A percentile compares a stretch with the other conserved stretches of the same genome.
Evolutionary conservation across 2,888 invertebrate genomes (phyloP).

Genomic region (Marronus borbonicus): DNA sequence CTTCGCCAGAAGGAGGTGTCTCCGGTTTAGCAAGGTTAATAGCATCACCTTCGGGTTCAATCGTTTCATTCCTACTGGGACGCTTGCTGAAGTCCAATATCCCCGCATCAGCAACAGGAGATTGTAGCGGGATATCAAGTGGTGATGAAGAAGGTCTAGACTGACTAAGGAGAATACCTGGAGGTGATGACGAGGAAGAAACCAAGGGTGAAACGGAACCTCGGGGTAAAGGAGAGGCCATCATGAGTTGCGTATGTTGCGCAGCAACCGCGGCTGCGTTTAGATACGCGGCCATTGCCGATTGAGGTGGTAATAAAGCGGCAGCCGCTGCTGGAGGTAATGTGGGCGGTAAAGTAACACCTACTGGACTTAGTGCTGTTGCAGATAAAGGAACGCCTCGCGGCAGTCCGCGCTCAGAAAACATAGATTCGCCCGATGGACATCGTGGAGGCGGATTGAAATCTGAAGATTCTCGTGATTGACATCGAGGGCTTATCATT

Average conservation of each 20-base stretch:
- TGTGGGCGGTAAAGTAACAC: conserved; percentile 78
- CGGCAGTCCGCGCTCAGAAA: conserved; percentile 75
- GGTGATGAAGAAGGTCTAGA: conserved; percentile 68
- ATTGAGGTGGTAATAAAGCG: conserved; percentile 82
- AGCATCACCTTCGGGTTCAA: conserved; percentile 78
- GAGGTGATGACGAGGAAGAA: conserved; percentile 79
- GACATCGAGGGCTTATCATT: conserved; percentile 83
- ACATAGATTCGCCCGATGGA: conserved; percentile 84
- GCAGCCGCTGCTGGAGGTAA: conserved; percentile 78
- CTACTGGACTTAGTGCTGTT: conserved; percentile 78
- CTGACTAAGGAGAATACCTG: conserved; percentile 68
- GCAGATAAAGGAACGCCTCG: conserved; percentile 73
- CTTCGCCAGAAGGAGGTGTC: conserved; percentile 71
- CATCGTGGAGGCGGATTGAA: conserved; percentile 80
- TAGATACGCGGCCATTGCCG: conserved; percentile 87
- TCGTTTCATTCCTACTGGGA: conserved; percentile 61
- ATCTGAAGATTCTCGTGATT: conserved; percentile 83
- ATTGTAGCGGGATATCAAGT: conserved; percentile 72
- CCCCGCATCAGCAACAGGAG: conserved; percentile 73
- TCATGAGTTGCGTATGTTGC: conserved; percentile 81
- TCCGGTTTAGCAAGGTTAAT: conserved; percentile 82
- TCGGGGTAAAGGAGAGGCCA: conserved; percentile 75
- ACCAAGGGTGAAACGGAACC: conserved; percentile 79
- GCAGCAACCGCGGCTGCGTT: conserved; percentile 79
- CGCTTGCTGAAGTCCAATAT: conserved; percentile 89